Base-by-base conservation (phyloP, 2,797 vertebrate genomes). In the Setipinna tenuifilis region DNA sequence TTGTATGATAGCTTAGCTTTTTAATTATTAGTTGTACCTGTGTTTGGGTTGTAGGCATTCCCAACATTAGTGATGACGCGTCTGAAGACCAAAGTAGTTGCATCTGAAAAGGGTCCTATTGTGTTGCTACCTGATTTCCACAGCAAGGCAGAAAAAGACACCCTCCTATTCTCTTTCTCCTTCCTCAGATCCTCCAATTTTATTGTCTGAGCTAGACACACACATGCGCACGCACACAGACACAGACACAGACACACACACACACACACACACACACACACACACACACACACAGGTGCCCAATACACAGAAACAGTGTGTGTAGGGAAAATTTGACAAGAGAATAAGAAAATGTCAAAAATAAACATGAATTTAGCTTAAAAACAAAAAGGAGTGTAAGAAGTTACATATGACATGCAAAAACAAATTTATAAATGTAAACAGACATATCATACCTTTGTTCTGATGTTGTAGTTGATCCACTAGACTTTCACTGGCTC, bases 161-260 rank as follows among this genome's bases (percentile, higher is more conserved):
- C 58, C 58, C 21, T 61, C 4, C 58, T 61, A 2, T 21, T 19
- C 2, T 61, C 58, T 61, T 48, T 81, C 48, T 46, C 41, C 44
- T 35, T 81, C 21, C 12, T 81, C 80, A 50, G 80, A 21, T 81
- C 80, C 9, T 48, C 80, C 80, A 81, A 44, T 44, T 81, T 19
- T 19, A n/a, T 17, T 48, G 44, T n/a, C 6, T 61, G 58, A 21
- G 58, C 58, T 81, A 21, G 50, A 54, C 50, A 54, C 50, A 54
- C 50, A 54, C 50, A 54, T 7, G 14, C 50, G 7, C 2, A 54
- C 50, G 50, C 7, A 7, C 50, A 41, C 17, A 17, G 6, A 11
- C n/a, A 41, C 25, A 80, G 6, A 41, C 71, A 16, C 71, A 78
- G 17, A 16, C 14, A 35, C 28, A 16, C 41, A 35, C 28, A 1